A percentile compares a stretch with the other conserved stretches of the same genome.
These are phyloP conservation scores for Halictus quadricinctus DNA, from an alignment of 2,888 invertebrate genomes.

Conservation along the genomic window DNA sequence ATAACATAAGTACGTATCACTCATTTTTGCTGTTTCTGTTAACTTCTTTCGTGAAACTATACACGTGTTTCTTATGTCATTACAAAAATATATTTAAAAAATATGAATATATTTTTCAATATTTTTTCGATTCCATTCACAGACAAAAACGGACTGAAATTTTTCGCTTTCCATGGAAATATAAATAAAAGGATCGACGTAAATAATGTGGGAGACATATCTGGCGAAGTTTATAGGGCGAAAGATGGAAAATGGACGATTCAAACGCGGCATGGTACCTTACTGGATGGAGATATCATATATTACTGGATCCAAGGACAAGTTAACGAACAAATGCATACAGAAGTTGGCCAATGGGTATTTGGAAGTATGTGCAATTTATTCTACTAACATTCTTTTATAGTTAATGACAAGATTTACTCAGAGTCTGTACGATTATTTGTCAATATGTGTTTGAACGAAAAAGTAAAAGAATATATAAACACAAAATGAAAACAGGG, in stretches of 20 bases:
- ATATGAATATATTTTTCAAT: background rate
- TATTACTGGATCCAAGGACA: conserved; percentile 86
- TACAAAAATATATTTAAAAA: too few relatives aligned
- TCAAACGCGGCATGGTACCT: conserved; percentile 81
- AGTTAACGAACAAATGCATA: conserved; percentile 82
- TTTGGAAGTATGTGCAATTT: conserved; percentile 20
- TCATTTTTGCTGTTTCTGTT: too few relatives aligned
- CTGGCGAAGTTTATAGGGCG: conserved; percentile 82
- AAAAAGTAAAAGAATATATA: too few relatives aligned
- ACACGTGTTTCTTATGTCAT: background rate
- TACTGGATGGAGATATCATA: conserved; percentile 85
- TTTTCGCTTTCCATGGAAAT: conserved; percentile 87
- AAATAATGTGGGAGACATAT: conserved; percentile 83
- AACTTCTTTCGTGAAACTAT: background rate
- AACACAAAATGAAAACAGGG: too few relatives aligned
- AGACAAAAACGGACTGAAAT: conserved; percentile 83
- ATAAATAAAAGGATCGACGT: conserved; percentile 84
- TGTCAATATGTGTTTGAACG: too few relatives aligned
- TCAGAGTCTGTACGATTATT: too few relatives aligned
- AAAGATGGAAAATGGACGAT: conserved; percentile 84
- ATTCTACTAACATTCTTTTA: too few relatives aligned
- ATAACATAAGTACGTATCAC: too few relatives aligned
- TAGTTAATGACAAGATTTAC: too few relatives aligned
- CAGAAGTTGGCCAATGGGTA: conserved; percentile 80
- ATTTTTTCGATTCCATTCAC: background rate